These are phyloP conservation scores for Osmerus eperlanus DNA, from an alignment of 2,113 vertebrate genomes.

Conservation along the genomic window DNA sequence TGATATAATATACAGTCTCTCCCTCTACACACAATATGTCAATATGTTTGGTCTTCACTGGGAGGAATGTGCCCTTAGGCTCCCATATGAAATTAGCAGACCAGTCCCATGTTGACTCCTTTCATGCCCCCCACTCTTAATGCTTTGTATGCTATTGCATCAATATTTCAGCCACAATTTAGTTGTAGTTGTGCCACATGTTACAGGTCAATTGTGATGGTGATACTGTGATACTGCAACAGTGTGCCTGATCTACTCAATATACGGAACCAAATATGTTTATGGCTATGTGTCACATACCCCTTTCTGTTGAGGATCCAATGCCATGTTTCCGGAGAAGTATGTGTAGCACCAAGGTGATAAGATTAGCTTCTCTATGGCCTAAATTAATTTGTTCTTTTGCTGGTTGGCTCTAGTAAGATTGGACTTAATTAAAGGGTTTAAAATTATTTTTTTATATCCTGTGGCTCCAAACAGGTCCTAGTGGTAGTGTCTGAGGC, in stretches of 20 bases:
- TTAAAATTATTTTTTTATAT: not conserved
- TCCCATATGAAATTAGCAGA: conserved; percentile 70
- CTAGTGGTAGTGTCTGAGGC: conserved; percentile 50
- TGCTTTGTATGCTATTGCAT: conserved; percentile 60
- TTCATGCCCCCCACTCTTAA: conserved; percentile 69
- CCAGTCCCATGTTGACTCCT: conserved; percentile 69
- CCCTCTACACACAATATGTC: conserved; percentile 61
- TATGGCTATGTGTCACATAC: too few relatives aligned
- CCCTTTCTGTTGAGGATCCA: too few relatives aligned
- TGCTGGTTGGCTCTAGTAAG: too few relatives aligned
- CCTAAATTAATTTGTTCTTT: too few relatives aligned
- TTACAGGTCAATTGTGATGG: conserved; percentile 64
- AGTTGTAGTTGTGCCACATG: conserved; percentile 64
- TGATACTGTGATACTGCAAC: conserved; percentile 17
- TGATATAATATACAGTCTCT: conserved; percentile 58
- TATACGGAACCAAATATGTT: not conserved
- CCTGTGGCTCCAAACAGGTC: conserved; percentile 54
- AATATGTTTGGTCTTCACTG: conserved; percentile 72
- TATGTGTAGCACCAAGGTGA: too few relatives aligned
- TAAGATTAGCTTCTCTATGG: too few relatives aligned
- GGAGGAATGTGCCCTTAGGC: conserved; percentile 71
- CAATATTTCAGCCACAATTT: conserved; percentile 74
- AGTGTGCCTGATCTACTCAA: conserved; percentile 36
- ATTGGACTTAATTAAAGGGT: too few relatives aligned
- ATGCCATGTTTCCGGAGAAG: too few relatives aligned